Evolutionary conservation across 2,888 invertebrate species (phyloP), one percentile per base, ranked within the genome.

Genomic region (Beris chalybata): DNA sequence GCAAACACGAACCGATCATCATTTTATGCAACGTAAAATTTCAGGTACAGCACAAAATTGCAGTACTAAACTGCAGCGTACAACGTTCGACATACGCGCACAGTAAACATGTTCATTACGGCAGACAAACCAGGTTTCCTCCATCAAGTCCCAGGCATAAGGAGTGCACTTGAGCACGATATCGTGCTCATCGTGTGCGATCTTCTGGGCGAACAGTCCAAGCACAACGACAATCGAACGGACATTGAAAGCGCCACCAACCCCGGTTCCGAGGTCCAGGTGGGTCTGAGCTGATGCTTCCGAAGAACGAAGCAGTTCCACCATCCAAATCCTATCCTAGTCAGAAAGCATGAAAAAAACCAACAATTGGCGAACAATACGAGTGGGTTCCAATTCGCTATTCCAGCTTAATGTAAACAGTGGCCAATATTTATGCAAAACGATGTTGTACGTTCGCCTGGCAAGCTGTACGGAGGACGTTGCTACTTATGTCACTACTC

Each of bases 111-210:
- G 54, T 66, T 66, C 59, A 66, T 66, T 66, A 66, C 30, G 48
- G 31, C 12, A 47, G 55, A 54, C 32, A 53, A 32, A 54, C 44
- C 45, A 5, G 44, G 22, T 15, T 30, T 38, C 57, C 4, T 13
- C 22, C 38, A 22, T 22, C 22, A 22, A 22, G 22, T 22, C 22
- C 22, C 22, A 22, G 38, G 9, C 9, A 9, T 38, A 38, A 38
- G 38, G 38, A 38, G 38, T 38, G 38, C 38, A 38, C 47, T 54
- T 22, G 31, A 15, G 59, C 67, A 67, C 67, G 67, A 67, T 30
- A 64, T 67, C 67, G 67, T 67, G 67, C 48, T 67, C 67, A 30
- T 67, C 67, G 67, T 67, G 67, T 67, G 67, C 64, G 67, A 67
- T 67, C 67, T 63, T 67, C 67, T 63, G 30, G 61, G 50, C 50